Conservation (phyloP, 2,113 vertebrate genomes). For the Nannobrachium achirus region DNA sequence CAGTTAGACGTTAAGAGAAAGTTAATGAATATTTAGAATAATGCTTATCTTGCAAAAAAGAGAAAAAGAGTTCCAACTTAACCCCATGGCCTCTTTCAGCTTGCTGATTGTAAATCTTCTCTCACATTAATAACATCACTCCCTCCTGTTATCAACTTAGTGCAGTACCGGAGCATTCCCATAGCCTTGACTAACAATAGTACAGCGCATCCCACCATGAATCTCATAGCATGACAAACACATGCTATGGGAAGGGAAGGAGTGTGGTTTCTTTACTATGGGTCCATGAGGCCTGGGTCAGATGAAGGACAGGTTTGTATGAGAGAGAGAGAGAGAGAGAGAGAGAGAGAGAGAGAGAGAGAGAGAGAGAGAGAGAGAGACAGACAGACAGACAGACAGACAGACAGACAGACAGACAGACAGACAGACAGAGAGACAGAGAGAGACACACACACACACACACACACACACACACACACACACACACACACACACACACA, state of each 20-base stretch:
- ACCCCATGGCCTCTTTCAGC: not conserved
- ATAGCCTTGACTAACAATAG: slow-evolving; percentile 56
- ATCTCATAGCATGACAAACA: slow-evolving; percentile 47
- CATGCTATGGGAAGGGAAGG: slow-evolving; percentile 48
- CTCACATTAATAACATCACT: slow-evolving; percentile 19
- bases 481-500: too few species aligned
- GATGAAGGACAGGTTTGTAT: slow-evolving; percentile 30
- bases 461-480: too few species aligned
- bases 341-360: not conserved
- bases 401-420: not conserved
- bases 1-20: not conserved
- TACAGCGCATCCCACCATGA: slow-evolving; percentile 26
- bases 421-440: not conserved
- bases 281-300: slow-evolving; percentile 38
- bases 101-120: slow-evolving; percentile 7
- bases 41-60: not conserved
- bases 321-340: not conserved
- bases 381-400: not conserved
- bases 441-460: too few species aligned
- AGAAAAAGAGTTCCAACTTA: not conserved
- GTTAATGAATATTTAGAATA: not conserved
- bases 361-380: not conserved
- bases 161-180: slow-evolving; percentile 21
- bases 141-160: slow-evolving; percentile 16
- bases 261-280: slow-evolving; percentile 31